These are phyloP conservation scores for Dynastes maya DNA, from an alignment of 2,888 invertebrate genomes.

Conservation along the genomic window DNA sequence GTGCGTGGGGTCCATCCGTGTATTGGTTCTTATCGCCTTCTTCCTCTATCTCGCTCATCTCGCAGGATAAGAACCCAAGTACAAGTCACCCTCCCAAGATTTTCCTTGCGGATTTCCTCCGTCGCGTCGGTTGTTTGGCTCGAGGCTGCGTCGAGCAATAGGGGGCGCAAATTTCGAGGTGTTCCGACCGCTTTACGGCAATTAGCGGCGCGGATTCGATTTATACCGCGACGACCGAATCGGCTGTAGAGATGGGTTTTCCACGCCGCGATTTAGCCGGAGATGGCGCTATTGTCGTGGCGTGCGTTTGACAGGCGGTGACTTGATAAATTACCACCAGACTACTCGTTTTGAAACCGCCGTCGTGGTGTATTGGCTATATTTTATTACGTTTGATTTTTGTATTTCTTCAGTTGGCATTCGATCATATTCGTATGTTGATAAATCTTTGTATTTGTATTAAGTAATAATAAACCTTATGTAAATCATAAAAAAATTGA, in stretches of 20 bases:
- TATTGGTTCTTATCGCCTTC: slow-evolving; percentile 1
- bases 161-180: slow-evolving; percentile 21
- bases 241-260: slow-evolving; percentile 16
- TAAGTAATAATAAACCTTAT: no score
- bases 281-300: slow-evolving; percentile 7
- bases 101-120: neutral
- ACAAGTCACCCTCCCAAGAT: neutral
- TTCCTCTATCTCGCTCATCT: neutral
- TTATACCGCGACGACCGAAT: slow-evolving; percentile 2
- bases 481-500: no score
- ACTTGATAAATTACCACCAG: neutral
- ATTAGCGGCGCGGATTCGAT: slow-evolving; percentile 37
- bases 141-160: neutral
- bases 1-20: slow-evolving; percentile 53
- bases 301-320: neutral
- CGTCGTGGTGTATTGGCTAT: neutral
- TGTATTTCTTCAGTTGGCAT: neutral
- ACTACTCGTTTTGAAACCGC: neutral
- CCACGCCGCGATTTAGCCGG: neutral
- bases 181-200: slow-evolving; percentile 22
- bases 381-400: neutral
- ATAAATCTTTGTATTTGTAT: neutral
- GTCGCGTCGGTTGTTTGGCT: neutral
- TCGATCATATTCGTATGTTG: no score
- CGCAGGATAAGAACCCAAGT: neutral